phyloP scores from a whole-genome alignment of 2,888 invertebrate species.

The Opisthograptis luteolata region DNA sequence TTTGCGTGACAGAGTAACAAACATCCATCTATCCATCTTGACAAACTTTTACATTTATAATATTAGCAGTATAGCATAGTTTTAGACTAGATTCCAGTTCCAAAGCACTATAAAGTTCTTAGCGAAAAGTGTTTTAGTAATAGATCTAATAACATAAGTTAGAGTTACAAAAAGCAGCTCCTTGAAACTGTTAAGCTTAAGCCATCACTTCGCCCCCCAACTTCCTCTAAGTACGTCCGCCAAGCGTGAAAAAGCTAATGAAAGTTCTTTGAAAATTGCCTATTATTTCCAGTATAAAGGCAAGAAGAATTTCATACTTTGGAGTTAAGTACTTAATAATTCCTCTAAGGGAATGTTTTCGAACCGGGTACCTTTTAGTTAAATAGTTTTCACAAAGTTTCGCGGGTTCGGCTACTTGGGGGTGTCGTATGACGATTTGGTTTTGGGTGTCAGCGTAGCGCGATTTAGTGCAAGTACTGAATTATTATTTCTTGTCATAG shows the following conservation, averaged over 20 bases:
- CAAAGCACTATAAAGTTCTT: no score
- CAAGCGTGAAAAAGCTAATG: slow-evolving; percentile 23
- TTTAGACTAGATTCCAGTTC: no score
- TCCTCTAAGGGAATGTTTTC: slow-evolving; percentile 63
- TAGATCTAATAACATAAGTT: no score
- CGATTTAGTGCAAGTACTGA: no score
- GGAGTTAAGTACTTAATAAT: slow-evolving; percentile 56
- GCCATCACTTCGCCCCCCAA: background rate
- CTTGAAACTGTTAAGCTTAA: no score
- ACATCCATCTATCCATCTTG: no score
- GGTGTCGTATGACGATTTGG: slow-evolving; percentile 18
- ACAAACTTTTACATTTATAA: no score
- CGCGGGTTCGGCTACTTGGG: slow-evolving; percentile 6
- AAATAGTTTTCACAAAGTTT: slow-evolving; percentile 55
- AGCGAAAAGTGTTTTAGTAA: no score
- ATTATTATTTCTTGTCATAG: no score
- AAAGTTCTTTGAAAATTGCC: slow-evolving; percentile 24
- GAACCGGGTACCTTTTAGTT: slow-evolving; percentile 67
- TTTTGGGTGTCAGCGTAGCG: background rate
- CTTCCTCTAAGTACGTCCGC: slow-evolving; percentile 8
- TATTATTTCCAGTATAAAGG: slow-evolving; percentile 23
- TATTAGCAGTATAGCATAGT: no score
- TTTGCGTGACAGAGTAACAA: no score
- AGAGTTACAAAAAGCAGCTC: no score
- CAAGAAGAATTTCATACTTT: slow-evolving; percentile 27